phyloP scores from a whole-genome alignment of 1,140 invertebrate species.

The Eriocheir sinensis region DNA sequence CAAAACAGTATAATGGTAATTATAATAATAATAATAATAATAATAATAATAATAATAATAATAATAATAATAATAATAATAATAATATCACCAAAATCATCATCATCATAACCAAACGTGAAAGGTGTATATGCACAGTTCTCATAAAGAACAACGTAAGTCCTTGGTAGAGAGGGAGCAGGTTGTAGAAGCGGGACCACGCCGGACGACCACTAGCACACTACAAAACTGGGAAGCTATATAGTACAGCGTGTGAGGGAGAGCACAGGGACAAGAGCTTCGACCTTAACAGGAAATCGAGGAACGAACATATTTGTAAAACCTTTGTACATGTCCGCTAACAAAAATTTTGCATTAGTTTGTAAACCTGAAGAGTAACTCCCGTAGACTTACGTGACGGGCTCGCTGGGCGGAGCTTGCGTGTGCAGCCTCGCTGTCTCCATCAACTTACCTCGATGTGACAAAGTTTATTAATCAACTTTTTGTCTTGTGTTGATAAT shows the following conservation, averaged over 20 bases:
- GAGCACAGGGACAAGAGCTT: not conserved
- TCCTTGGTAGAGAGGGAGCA: not conserved
- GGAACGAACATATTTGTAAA: not conserved
- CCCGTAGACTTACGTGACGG: not conserved
- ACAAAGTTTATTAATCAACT: not conserved
- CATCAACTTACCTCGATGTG: not conserved
- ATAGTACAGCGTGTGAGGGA: slow-evolving; percentile 6
- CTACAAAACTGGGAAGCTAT: not conserved
- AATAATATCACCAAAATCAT: not conserved
- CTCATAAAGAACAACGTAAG: not conserved
- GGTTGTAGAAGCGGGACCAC: not conserved
- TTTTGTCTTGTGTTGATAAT: too few relatives aligned
- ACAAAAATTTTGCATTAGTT: not conserved
- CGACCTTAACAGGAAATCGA: not conserved
- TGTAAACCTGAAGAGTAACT: not conserved
- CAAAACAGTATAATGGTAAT: too few relatives aligned
- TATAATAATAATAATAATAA: too few relatives aligned
- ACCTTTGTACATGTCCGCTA: not conserved
- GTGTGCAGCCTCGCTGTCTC: not conserved
- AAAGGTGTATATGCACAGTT: not conserved
- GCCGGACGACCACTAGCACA: not conserved
- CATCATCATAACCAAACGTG: not conserved
- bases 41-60: too few relatives aligned
- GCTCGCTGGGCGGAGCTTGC: not conserved
- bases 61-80: too few relatives aligned